Evolutionary conservation across 2,113 vertebrate genomes (phyloP).

Genomic region (Apteryx owenii): DNA sequence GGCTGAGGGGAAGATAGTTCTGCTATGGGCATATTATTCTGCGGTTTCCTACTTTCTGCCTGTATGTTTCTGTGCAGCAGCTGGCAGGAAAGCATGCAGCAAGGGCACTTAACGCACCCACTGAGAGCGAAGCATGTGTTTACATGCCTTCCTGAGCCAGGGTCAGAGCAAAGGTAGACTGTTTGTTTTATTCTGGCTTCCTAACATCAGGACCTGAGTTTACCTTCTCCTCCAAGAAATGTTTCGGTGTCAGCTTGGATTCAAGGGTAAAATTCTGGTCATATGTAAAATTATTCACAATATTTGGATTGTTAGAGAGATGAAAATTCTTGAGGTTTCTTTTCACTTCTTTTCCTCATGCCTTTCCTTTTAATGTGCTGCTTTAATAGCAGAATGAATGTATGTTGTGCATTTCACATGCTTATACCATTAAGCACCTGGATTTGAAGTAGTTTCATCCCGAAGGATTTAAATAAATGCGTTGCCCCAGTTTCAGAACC

Average conservation of each 20-base stretch:
- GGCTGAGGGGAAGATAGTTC: not conserved
- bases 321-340: constrained; percentile 53
- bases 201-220: not conserved
- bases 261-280: constrained; percentile 39
- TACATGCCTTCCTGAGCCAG: not conserved
- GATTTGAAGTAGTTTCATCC: constrained; percentile 70
- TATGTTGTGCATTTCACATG: constrained; percentile 44
- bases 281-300: not conserved
- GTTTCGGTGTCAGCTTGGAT: constrained; percentile 10
- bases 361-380: not conserved
- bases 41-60: not conserved
- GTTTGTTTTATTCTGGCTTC: not conserved
- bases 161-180: not conserved
- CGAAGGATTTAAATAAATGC: constrained; percentile 70
- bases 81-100: not conserved
- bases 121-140: not conserved
- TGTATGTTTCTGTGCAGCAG: not conserved
- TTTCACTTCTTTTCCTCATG: constrained; percentile 1
- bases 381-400: constrained; percentile 64
- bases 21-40: not conserved
- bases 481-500: constrained; percentile 63
- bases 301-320: not conserved
- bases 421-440: constrained; percentile 74
- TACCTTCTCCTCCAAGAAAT: not conserved
- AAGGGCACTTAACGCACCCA: not conserved